phyloP scores from a whole-genome alignment of 2,113 vertebrate species.

The Edolisoma coerulescens region DNA sequence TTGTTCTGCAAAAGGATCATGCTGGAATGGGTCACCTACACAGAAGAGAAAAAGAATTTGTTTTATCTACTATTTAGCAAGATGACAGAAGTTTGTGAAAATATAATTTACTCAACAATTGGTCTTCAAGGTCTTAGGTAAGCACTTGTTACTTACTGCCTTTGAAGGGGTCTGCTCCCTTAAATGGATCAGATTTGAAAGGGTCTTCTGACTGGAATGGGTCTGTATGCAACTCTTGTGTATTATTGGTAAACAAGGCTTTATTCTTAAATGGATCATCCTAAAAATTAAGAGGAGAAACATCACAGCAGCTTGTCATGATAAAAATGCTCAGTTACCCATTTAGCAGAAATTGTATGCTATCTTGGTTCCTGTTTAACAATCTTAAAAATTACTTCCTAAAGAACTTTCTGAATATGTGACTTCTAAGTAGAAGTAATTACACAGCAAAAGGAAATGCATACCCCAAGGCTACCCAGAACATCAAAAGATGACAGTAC shows the following conservation, averaged over 20 bases:
- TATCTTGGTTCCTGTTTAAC: neutral
- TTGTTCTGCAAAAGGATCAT: slow-evolving; percentile 89
- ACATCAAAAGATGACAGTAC: neutral
- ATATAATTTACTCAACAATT: neutral
- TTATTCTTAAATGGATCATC: slow-evolving; percentile 95
- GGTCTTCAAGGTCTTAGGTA: neutral
- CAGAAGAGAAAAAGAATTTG: neutral
- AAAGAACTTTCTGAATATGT: neutral
- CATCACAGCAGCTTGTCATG: neutral
- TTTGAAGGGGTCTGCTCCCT: slow-evolving; percentile 82
- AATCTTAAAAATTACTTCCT: neutral
- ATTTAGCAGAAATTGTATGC: neutral
- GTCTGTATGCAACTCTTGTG: slow-evolving; percentile 85
- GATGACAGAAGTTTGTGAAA: neutral
- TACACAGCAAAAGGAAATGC: neutral
- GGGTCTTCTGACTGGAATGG: slow-evolving; percentile 96
- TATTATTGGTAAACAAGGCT: slow-evolving; percentile 81
- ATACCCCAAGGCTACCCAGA: neutral
- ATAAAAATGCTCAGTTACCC: neutral
- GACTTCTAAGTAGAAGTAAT: neutral
- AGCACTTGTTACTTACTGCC: slow-evolving; percentile 47
- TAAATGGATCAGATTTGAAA: slow-evolving; percentile 94
- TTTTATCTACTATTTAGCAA: neutral
- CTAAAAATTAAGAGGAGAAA: slow-evolving; percentile 64
- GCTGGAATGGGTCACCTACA: slow-evolving; percentile 91